A percentile compares a stretch with the other conserved stretches of the same genome.
phyloP scores from a whole-genome alignment of 1,140 invertebrate genomes.

The Drosophila sp. region DNA sequence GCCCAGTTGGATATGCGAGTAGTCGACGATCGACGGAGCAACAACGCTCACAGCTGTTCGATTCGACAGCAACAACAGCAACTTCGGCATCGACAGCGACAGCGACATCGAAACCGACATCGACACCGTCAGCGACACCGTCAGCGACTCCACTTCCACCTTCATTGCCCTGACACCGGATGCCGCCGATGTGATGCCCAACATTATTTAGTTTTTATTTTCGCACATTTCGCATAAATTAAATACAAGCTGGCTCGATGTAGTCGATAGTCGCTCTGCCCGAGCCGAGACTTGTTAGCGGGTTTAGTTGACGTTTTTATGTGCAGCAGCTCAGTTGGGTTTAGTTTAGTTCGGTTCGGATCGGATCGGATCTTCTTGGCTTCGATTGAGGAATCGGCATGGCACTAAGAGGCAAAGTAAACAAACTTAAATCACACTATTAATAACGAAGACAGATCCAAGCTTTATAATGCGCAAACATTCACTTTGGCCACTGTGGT shows the following conservation, averaged over 20 bases:
- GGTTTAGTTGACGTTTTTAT: conserved; percentile 69
- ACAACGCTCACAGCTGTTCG: conserved; percentile 46
- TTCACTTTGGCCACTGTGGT: conserved; percentile 25
- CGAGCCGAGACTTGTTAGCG: conserved; percentile 14
- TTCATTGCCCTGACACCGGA: conserved; percentile 31
- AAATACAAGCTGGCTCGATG: conserved; percentile 51
- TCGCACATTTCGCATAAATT: conserved; percentile 82
- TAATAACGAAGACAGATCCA: conserved; percentile 43
- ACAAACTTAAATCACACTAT: conserved; percentile 50
- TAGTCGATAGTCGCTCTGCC: conserved; percentile 21
- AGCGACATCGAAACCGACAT: not conserved
- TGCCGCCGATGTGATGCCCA: conserved; percentile 40
- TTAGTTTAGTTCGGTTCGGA: not conserved
- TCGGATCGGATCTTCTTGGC: too few relatives aligned
- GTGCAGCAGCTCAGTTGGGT: conserved; percentile 63
- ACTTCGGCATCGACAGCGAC: conserved; percentile 5
- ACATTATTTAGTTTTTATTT: conserved; percentile 78
- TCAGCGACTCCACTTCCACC: conserved; percentile 5
- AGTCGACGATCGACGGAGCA: conserved; percentile 13
- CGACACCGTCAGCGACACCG: conserved; percentile 4
- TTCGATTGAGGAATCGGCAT: conserved; percentile 38
- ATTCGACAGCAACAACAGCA: conserved; percentile 25
- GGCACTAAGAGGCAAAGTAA: conserved; percentile 49
- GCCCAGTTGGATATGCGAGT: conserved; percentile 41
- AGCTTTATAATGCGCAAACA: conserved; percentile 60